Conservation (phyloP, 2,888 invertebrate genomes). For the Hermodice carunculata region DNA sequence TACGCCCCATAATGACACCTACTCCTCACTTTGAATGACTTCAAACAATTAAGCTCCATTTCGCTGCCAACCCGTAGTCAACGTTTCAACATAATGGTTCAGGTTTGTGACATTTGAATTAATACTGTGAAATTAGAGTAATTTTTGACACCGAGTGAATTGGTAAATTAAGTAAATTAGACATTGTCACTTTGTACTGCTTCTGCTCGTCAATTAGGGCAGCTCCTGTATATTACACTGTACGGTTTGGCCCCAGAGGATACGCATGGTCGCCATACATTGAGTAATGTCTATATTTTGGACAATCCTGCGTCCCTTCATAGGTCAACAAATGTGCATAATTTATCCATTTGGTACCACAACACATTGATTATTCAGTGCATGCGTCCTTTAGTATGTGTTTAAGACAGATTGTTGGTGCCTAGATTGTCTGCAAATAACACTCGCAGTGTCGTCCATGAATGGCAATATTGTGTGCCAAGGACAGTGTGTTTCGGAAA, state of each 20-base stretch:
- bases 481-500: constrained; percentile 6
- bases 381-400: constrained; percentile 28
- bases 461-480: constrained; percentile 22
- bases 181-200: too few species aligned
- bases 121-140: too few species aligned
- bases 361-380: constrained; percentile 28
- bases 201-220: constrained; percentile 10
- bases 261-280: background rate
- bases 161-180: too few species aligned
- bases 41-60: too few species aligned
- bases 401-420: constrained; percentile 22
- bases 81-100: too few species aligned
- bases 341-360: constrained; percentile 30
- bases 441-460: constrained; percentile 30
- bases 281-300: background rate
- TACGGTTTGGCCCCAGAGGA: background rate
- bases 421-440: constrained; percentile 23
- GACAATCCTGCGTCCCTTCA: constrained; percentile 7
- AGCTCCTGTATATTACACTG: constrained; percentile 9
- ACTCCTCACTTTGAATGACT: too few species aligned
- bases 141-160: too few species aligned
- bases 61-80: too few species aligned
- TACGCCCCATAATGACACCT: too few species aligned
- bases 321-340: constrained; percentile 23
- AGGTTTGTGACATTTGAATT: too few species aligned